Evolutionary conservation across 30 jellyfish, hydroid and myxozoan species (phyloP).

Genomic region (Pelagia noctiluca): DNA sequence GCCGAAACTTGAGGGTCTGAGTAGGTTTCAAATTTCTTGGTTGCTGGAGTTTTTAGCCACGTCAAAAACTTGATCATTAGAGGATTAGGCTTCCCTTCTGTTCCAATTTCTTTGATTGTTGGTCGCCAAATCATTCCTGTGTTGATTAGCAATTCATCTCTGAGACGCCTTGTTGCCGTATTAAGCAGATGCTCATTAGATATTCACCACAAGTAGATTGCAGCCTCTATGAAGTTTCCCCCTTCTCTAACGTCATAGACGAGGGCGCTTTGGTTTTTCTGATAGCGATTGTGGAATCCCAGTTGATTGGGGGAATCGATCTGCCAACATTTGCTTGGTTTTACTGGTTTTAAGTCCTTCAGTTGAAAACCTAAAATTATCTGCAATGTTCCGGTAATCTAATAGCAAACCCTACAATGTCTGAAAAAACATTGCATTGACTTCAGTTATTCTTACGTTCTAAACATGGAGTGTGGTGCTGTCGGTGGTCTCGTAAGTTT

Average conservation of each 20-base stretch:
- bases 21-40: conserved; percentile 32
- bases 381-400: conserved; percentile 35
- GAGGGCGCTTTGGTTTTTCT: conserved; percentile 35
- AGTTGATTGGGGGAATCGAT: conserved; percentile 20
- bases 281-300: conserved; percentile 53
- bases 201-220: conserved; percentile 42
- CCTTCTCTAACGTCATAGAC: conserved; percentile 19
- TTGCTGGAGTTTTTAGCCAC: conserved; percentile 28
- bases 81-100: background rate
- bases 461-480: conserved; percentile 6
- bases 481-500: conserved; percentile 13
- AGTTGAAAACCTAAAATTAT: conserved; percentile 33
- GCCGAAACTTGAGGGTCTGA: conserved; percentile 32
- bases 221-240: conserved; percentile 41
- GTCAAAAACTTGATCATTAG: conserved; percentile 5
- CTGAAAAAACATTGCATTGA: conserved; percentile 17
- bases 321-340: conserved; percentile 36
- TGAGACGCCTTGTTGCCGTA: conserved; percentile 36
- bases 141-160: background rate
- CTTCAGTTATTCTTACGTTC: conserved; percentile 10
- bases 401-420: conserved; percentile 17
- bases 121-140: conserved; percentile 25
- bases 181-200: conserved; percentile 38
- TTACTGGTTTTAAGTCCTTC: conserved; percentile 12
- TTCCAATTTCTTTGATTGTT: background rate